Evolutionary conservation across 2,888 invertebrate genomes (phyloP).

Genomic region (Aproaerema taeniolella): DNA sequence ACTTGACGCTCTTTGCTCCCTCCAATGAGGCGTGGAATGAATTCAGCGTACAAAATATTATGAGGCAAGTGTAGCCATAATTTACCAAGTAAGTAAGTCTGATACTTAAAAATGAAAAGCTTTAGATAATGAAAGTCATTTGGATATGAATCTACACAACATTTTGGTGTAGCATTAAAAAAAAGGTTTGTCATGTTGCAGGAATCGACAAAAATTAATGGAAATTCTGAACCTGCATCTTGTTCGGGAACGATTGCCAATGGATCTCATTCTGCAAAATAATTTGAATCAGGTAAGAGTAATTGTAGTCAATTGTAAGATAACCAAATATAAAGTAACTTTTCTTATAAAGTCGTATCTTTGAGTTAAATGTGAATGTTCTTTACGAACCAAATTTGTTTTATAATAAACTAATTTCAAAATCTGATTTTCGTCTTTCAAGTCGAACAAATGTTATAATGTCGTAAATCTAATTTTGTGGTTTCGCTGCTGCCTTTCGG

Average conservation of each 20-base stretch:
- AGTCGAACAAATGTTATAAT: too few species aligned
- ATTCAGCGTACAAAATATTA: slow-evolving; percentile 83
- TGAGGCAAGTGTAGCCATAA: slow-evolving; percentile 55
- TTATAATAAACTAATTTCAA: too few species aligned
- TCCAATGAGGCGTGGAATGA: slow-evolving; percentile 92
- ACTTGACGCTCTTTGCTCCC: slow-evolving; percentile 92
- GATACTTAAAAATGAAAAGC: too few species aligned
- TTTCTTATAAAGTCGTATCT: background rate
- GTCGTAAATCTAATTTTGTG: slow-evolving; percentile 47
- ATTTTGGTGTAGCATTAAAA: too few species aligned
- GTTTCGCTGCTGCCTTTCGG: slow-evolving; percentile 51
- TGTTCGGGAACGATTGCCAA: slow-evolving; percentile 84
- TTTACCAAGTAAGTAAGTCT: too few species aligned
- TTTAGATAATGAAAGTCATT: too few species aligned
- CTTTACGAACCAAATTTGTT: too few species aligned
- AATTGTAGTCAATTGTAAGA: too few species aligned
- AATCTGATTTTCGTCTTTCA: too few species aligned
- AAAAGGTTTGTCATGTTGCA: too few species aligned
- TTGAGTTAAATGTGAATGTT: background rate
- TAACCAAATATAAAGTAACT: background rate
- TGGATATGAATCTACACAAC: too few species aligned
- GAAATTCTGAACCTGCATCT: slow-evolving; percentile 91
- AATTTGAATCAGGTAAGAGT: slow-evolving; percentile 81
- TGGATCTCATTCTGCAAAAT: slow-evolving; percentile 85
- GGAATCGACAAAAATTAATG: slow-evolving; percentile 82